Evolutionary conservation across 2,797 vertebrate genomes (phyloP).

Genomic region (Mareca strepera): DNA sequence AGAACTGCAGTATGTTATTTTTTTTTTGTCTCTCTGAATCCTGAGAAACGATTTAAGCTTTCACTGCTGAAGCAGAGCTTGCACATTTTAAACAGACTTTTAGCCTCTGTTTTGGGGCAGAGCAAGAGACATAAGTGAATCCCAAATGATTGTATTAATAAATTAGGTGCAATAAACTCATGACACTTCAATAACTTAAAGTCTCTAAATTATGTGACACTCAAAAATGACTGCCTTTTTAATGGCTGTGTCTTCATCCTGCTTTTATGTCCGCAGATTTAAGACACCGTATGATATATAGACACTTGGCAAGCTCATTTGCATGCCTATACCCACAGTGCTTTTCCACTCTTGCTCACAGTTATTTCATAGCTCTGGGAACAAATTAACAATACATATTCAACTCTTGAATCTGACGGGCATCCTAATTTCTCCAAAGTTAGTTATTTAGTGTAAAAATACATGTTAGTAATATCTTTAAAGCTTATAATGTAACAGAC

Average conservation of each 20-base stretch:
- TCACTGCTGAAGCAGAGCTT: conserved; percentile 25
- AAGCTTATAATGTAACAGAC: neutral
- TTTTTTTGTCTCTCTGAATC: neutral
- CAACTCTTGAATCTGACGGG: neutral
- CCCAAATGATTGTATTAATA: conserved; percentile 74
- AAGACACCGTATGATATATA: conserved; percentile 52
- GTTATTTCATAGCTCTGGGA: neutral
- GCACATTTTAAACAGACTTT: conserved; percentile 43
- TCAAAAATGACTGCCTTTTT: conserved; percentile 71
- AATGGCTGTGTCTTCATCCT: conserved; percentile 56
- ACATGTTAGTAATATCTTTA: neutral
- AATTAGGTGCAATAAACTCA: conserved; percentile 70
- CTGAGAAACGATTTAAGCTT: conserved; percentile 35
- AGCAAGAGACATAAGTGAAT: conserved; percentile 72
- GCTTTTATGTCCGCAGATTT: conserved; percentile 59
- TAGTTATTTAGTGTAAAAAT: neutral
- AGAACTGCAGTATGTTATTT: neutral
- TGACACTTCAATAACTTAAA: conserved; percentile 73
- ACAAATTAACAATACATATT: conserved; percentile 6
- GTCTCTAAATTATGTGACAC: conserved; percentile 72
- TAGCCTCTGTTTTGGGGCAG: conserved; percentile 27
- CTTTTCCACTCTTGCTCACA: neutral
- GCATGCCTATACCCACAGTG: neutral
- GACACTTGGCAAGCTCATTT: conserved; percentile 33
- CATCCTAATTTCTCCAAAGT: neutral